These are phyloP conservation scores for Drosophila mojavensis DNA, from an alignment of 1,140 invertebrate species.

Conservation along the genomic window DNA sequence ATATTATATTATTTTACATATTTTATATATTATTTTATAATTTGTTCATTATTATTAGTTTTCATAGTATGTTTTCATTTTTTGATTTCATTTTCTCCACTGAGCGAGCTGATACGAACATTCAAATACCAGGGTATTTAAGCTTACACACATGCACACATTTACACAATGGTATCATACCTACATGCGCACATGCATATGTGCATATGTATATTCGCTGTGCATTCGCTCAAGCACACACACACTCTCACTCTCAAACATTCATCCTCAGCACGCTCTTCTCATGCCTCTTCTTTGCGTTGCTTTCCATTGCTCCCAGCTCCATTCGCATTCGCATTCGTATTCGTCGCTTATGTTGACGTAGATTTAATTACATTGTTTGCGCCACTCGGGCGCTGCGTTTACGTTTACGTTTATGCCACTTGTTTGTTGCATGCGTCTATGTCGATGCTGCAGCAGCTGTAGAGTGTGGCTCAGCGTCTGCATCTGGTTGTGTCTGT, in stretches of 20 bases:
- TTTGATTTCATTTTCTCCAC: too few relatives aligned
- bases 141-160: slow-evolving; percentile 2
- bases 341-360: slow-evolving; percentile 66
- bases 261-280: not conserved
- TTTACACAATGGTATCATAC: slow-evolving; percentile 18
- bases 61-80: too few relatives aligned
- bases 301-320: slow-evolving; percentile 9
- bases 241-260: not conserved
- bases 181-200: slow-evolving; percentile 7
- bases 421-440: slow-evolving; percentile 62
- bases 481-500: slow-evolving; percentile 11
- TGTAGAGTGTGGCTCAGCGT: not conserved
- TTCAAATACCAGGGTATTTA: slow-evolving; percentile 1
- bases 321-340: slow-evolving; percentile 17
- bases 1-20: too few relatives aligned
- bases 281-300: not conserved
- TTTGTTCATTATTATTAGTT: too few relatives aligned
- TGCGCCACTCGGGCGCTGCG: slow-evolving; percentile 49
- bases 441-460: slow-evolving; percentile 46
- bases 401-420: slow-evolving; percentile 41
- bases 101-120: too few relatives aligned
- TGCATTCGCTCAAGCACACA: not conserved
- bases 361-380: slow-evolving; percentile 80
- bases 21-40: too few relatives aligned
- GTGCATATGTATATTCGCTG: not conserved